phyloP scores from a whole-genome alignment of 2,888 invertebrate genomes.

The Drosophila anomelani region DNA sequence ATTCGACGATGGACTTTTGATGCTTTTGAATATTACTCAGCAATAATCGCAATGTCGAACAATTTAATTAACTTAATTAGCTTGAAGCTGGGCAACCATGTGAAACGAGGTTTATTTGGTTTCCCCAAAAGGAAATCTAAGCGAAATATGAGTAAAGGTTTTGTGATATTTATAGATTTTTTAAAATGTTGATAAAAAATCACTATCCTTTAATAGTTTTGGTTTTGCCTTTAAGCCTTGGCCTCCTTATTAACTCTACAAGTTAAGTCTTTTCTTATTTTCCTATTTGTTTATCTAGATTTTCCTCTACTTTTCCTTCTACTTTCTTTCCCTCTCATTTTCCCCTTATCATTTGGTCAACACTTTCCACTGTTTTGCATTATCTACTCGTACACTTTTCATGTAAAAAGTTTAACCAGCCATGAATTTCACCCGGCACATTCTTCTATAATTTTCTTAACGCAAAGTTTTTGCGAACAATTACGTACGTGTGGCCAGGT shows the following conservation, averaged over 20 bases:
- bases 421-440: slow-evolving; percentile 60
- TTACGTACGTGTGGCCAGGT: slow-evolving; percentile 70
- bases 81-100: background rate
- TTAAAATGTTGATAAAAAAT: no score
- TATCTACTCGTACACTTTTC: slow-evolving; percentile 33
- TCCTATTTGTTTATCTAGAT: background rate
- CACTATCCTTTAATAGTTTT: no score
- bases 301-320: background rate
- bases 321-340: background rate
- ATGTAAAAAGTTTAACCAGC: slow-evolving; percentile 56
- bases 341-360: slow-evolving; percentile 22
- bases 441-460: slow-evolving; percentile 71
- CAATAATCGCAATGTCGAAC: slow-evolving; percentile 5
- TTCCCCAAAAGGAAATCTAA: no score
- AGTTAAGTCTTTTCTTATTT: background rate
- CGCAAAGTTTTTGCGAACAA: slow-evolving; percentile 75
- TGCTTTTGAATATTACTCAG: background rate
- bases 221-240: no score
- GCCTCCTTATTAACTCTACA: slow-evolving; percentile 6
- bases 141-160: background rate
- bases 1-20: background rate
- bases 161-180: no score
- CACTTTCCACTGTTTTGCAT: slow-evolving; percentile 29
- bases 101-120: background rate
- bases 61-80: slow-evolving; percentile 9